Base-by-base conservation (phyloP, 2,797 vertebrate species). In the Glossophaga mutica region DNA sequence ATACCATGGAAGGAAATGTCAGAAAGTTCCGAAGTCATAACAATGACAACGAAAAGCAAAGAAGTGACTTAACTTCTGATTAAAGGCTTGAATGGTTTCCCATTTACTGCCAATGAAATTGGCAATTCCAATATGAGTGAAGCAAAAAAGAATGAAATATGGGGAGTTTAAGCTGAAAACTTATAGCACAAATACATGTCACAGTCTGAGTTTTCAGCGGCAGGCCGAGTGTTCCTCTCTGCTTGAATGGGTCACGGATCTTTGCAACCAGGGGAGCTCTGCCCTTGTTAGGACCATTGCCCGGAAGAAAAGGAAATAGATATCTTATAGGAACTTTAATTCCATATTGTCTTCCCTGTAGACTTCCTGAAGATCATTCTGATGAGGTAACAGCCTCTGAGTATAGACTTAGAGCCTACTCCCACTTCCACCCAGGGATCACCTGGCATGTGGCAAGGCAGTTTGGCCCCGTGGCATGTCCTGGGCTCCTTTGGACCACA, bases 101-200 rank as follows among this genome's bases (percentile, higher is more conserved):
- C 71, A 37, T 59, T n/a, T 44, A 76, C 15, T 42, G 16, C 9
- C 74, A 84, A 76, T 37, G 44, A 84, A 95, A 84, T 24, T 15
- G 48, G 34, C 39, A 39, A n/a, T 52, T 83, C 48, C 6, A 32
- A 57, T 22, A 81, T 24, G 48, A 79, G 73, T 16, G 22, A 90
- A 62, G 37, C 37, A 59, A 44, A 65, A 79, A 70, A 48, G 34
- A 37, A 46, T 37, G 68, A 82, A 59, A 67, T 32, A 21, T 39
- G 26, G 12, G 14, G 88, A 50, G 11, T 52, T 78, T 24, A 37
- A 52, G 11, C 24, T 46, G 44, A 42, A 91, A 70, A 46, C 9
- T 9, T 34, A 34, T 0, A 50, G 32, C 12, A 19, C 26, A 14
- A 16, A 42, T 21, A 0, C 2, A 9, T 3, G 18, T 21, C 5